A percentile compares a stretch with the other conserved stretches of the same genome.
Evolutionary conservation across 2,797 vertebrate species (phyloP).

Genomic region (Gymnopithys bicolor): DNA sequence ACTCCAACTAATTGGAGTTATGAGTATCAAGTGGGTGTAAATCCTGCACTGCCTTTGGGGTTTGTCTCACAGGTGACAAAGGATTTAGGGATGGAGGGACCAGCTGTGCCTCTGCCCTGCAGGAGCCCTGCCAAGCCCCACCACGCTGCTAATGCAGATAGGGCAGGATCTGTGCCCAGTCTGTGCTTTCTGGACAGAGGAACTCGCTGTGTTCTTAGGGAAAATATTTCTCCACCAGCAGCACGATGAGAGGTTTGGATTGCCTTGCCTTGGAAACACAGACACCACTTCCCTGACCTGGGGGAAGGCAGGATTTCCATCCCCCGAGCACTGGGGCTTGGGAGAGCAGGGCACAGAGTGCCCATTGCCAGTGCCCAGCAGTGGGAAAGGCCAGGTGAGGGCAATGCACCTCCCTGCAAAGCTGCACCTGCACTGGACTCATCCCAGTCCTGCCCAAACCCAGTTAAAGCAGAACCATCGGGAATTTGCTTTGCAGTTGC

Average conservation of each 20-base stretch:
- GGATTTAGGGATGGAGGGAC: not conserved
- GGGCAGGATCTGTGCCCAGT: not conserved
- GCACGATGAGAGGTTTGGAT: not conserved
- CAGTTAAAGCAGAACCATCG: accelerated
- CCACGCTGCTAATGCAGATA: not conserved
- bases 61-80: not conserved
- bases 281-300: not conserved
- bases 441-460: accelerated
- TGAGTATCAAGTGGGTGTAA: accelerated
- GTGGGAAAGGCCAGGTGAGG: not conserved
- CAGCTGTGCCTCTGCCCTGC: not conserved
- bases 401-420: not conserved
- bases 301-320: accelerated
- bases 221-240: not conserved
- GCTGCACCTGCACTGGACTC: not conserved
- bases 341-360: not conserved
- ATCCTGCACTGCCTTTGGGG: not conserved
- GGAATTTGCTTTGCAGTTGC: not conserved
- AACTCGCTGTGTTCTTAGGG: not conserved
- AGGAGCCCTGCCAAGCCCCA: not conserved
- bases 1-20: accelerated
- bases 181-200: not conserved
- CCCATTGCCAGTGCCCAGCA: accelerated
- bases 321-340: accelerated
- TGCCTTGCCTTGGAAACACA: not conserved